Evolutionary conservation across 2,113 vertebrate species (phyloP), one percentile per base, ranked within the genome.

Genomic region (Pterocles gutturalis): DNA sequence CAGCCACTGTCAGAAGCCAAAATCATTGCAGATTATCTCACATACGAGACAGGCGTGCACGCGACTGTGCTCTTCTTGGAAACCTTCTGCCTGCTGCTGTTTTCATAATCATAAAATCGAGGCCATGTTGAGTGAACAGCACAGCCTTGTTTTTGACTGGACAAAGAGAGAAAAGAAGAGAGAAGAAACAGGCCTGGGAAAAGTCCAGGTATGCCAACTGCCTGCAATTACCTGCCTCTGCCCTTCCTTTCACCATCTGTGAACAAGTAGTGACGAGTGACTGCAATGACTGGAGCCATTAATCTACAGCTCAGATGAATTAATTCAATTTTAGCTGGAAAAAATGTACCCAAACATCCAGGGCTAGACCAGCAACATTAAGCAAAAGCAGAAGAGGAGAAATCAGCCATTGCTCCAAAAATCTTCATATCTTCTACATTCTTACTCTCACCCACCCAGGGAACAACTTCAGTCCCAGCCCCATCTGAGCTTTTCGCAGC

Each of bases 1-100:
- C 77, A 95, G 57, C 77, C 76, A 82, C 77, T 87, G 72, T 87
- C 83, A 96, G 86, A 84, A 95, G 83, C 93, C 77, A 93, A 93
- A 91, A 92, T 91, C 83, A 66, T 72, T 92, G 67, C 29, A 80
- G 91, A 85, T 49, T 81, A 84, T 76, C 78, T 95, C 91, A 87
- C 77, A n/a, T 16, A 76, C 0, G 2, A 94, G 77, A 94, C 70
- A 84, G 86, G 57, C 5, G 0, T 65, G 66, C 60, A 89, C 18
- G n/a, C 18, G 28, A 19, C 54, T 41, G 2, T 69, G 83, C 48
- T 92, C 94, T 76, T 92, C 89, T 87, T 89, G 81, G 91, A 96
- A 84, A 79, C 46, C 57, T 93, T 57, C 77, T 87, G 70, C 78
- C 54, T 80, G 54, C n/a, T 92, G 69, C 83, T 91, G 83, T 70